Evolutionary conservation across 2,797 vertebrate genomes (phyloP).

Genomic region (Cyclopterus lumpus): DNA sequence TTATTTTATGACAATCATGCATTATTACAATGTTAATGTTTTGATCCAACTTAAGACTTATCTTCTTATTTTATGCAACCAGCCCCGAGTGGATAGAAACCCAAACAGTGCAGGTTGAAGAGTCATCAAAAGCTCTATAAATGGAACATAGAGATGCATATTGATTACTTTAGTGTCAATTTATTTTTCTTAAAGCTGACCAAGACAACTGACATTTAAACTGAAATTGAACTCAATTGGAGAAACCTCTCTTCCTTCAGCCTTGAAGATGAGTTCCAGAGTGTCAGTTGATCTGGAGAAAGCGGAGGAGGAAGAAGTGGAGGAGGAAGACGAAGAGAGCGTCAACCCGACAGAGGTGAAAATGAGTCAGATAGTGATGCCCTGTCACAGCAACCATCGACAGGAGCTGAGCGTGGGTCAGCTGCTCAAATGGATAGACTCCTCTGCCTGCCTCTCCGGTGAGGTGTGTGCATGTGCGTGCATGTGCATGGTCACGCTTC

Average conservation of each 20-base stretch:
- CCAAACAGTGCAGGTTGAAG: background rate
- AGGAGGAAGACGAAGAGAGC: constrained; percentile 51
- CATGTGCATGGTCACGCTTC: background rate
- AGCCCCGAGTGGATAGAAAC: background rate
- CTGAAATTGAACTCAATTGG: background rate
- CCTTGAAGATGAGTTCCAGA: constrained; percentile 50
- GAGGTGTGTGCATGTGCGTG: constrained; percentile 43
- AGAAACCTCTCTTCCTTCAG: constrained; percentile 9
- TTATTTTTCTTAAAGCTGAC: background rate
- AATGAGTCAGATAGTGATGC: constrained; percentile 96
- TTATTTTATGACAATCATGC: no score
- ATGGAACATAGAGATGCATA: background rate
- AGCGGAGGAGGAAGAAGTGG: constrained; percentile 13
- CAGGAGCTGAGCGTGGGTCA: constrained; percentile 91
- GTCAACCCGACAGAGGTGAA: constrained; percentile 89
- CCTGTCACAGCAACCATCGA: constrained; percentile 91
- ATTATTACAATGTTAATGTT: no score
- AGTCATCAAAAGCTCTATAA: background rate
- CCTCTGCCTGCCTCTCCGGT: constrained; percentile 93
- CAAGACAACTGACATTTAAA: no score
- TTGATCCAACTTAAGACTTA: background rate
- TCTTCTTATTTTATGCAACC: no score
- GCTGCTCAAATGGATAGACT: constrained; percentile 97
- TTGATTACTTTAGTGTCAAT: background rate
- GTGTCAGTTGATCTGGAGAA: constrained; percentile 23